phyloP scores from a whole-genome alignment of 1,140 invertebrate genomes.

The Psix sp. region DNA sequence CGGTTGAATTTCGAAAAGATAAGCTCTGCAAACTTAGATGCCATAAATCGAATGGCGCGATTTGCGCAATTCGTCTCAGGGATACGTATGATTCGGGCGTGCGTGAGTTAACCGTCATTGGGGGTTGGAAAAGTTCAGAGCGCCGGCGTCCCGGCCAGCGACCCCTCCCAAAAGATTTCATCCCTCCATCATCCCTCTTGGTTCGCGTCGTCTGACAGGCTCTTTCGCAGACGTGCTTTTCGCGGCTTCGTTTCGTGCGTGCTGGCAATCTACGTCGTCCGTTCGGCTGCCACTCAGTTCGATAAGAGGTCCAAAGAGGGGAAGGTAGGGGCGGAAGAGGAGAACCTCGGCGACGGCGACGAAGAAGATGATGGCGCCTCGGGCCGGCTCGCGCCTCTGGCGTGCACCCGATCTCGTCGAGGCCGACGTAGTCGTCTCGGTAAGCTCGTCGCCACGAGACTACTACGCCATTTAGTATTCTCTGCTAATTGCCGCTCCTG shows the following conservation, averaged over 20 bases:
- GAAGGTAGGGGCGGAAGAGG: slow-evolving; percentile 46
- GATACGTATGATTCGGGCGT: not conserved
- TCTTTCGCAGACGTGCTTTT: slow-evolving; percentile 50
- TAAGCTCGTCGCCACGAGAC: slow-evolving; percentile 45
- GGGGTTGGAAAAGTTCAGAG: slow-evolving; percentile 48
- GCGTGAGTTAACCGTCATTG: not conserved
- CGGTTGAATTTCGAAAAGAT: too few species aligned
- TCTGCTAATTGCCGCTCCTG: slow-evolving; percentile 46
- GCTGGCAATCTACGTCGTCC: slow-evolving; percentile 38
- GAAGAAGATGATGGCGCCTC: slow-evolving; percentile 53
- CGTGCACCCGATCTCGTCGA: slow-evolving; percentile 36
- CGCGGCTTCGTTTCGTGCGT: slow-evolving; percentile 37
- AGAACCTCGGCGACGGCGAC: slow-evolving; percentile 51
- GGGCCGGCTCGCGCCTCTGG: slow-evolving; percentile 44
- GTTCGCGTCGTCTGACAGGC: slow-evolving; percentile 59
- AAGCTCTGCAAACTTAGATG: too few species aligned
- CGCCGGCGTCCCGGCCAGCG: slow-evolving; percentile 42
- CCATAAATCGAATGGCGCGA: slow-evolving; percentile 15
- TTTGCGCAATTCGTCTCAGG: slow-evolving; percentile 15
- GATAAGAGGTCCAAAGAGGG: slow-evolving; percentile 35
- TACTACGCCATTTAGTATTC: slow-evolving; percentile 53
- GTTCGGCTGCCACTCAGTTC: slow-evolving; percentile 24
- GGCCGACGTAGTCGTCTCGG: slow-evolving; percentile 36
- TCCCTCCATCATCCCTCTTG: slow-evolving; percentile 53
- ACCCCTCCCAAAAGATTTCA: slow-evolving; percentile 50